These are phyloP conservation scores for Lottia scabra DNA, from an alignment of 2,888 invertebrate species.

Conservation along the genomic window DNA sequence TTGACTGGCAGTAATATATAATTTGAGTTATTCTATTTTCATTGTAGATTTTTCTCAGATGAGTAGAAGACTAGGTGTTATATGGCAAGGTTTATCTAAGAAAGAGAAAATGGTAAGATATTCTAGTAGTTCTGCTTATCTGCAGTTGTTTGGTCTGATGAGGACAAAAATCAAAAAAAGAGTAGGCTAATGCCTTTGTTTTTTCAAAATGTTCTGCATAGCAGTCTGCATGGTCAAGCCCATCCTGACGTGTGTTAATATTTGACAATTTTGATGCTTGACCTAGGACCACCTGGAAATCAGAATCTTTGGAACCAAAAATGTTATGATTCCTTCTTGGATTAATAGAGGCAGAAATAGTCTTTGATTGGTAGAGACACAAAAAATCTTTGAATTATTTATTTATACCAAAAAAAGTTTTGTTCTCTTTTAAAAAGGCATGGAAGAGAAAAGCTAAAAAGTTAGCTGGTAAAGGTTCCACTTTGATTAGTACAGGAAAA, in stretches of 20 bases:
- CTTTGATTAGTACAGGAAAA: constrained; percentile 70
- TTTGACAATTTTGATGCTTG: too few relatives aligned
- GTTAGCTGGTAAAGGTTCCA: constrained; percentile 72
- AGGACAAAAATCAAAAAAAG: too few relatives aligned
- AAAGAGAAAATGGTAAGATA: constrained; percentile 72
- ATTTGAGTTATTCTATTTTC: constrained; percentile 23
- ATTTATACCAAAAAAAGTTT: background rate
- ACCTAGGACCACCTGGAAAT: too few relatives aligned
- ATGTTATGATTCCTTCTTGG: too few relatives aligned
- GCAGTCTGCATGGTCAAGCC: too few relatives aligned
- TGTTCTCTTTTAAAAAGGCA: constrained; percentile 71
- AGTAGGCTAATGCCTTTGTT: background rate
- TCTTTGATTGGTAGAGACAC: too few relatives aligned
- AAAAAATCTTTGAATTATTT: too few relatives aligned
- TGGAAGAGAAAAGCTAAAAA: constrained; percentile 87
- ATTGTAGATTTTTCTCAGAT: constrained; percentile 85
- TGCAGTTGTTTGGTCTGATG: too few relatives aligned
- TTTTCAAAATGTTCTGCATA: background rate
- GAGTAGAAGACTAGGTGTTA: constrained; percentile 86
- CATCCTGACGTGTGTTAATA: too few relatives aligned
- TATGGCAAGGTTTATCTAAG: constrained; percentile 84
- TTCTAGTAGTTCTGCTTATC: background rate
- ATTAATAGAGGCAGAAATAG: too few relatives aligned
- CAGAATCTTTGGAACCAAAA: too few relatives aligned
- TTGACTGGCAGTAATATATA: too few relatives aligned